phyloP scores from a whole-genome alignment of 2,113 vertebrate species.

The Gadus macrocephalus region DNA sequence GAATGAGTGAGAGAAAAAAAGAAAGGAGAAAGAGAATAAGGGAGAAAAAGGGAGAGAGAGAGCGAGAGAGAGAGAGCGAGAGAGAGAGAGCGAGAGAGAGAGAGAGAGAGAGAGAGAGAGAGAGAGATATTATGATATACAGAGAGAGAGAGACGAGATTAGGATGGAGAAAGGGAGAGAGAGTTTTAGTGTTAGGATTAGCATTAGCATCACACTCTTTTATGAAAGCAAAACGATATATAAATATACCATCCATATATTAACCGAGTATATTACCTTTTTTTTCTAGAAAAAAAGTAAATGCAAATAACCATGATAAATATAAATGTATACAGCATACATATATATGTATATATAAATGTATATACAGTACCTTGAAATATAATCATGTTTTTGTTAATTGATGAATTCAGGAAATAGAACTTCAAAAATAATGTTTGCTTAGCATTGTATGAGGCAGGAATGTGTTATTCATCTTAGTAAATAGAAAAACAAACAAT shows the following conservation, averaged over 20 bases:
- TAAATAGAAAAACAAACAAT: slow-evolving; percentile 7
- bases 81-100: no score
- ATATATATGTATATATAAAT: no score
- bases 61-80: no score
- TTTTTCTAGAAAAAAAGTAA: slow-evolving; percentile 5
- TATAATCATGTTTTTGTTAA: no score
- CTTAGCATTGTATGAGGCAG: background rate
- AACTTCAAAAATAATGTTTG: background rate
- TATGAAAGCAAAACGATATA: slow-evolving; percentile 15
- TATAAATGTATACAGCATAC: background rate
- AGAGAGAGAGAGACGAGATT: slow-evolving; percentile 39
- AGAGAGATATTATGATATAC: no score
- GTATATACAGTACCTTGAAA: no score
- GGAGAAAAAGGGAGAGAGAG: no score
- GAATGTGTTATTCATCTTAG: background rate
- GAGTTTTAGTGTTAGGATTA: slow-evolving; percentile 71
- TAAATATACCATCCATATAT: slow-evolving; percentile 31
- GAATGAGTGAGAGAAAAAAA: no score
- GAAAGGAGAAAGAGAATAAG: no score
- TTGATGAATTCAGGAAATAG: no score
- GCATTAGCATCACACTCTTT: slow-evolving; percentile 38
- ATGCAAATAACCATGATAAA: background rate
- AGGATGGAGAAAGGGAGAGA: slow-evolving; percentile 68
- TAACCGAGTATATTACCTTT: no score
- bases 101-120: no score